Conservation (phyloP, 2,888 invertebrate species). For the Trissonchulus sp. region DNA sequence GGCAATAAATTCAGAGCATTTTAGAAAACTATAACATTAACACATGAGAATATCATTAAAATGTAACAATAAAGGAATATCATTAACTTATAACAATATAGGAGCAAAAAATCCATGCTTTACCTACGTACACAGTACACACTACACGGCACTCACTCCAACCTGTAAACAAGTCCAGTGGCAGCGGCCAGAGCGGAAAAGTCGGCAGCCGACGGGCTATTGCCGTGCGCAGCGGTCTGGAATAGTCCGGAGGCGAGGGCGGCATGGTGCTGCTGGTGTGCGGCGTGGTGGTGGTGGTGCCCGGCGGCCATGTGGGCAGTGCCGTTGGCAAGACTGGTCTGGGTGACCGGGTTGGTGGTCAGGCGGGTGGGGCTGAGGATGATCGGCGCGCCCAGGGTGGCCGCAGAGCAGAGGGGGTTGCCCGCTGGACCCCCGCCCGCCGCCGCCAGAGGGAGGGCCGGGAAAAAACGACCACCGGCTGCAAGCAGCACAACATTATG, state of each 20-base stretch:
- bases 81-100: no score
- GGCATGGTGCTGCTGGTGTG: neutral
- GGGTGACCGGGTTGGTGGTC: slow-evolving; percentile 3
- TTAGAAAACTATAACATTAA: no score
- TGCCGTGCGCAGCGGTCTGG: neutral
- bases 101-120: no score
- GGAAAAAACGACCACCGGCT: slow-evolving; percentile 27
- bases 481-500: no score
- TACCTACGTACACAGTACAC: no score
- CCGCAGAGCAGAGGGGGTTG: neutral
- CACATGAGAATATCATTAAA: no score
- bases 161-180: neutral
- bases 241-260: neutral
- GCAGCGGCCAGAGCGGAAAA: slow-evolving; percentile 4
- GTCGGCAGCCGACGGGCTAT: neutral
- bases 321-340: neutral
- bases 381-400: slow-evolving; percentile 31
- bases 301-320: neutral
- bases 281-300: no score
- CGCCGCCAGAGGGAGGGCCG: slow-evolving; percentile 29
- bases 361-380: slow-evolving; percentile 30
- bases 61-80: no score
- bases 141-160: no score
- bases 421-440: neutral
- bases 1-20: no score